Percentiles rank a stretch among this genome's conserved stretches.
Evolutionary conservation across 2,113 vertebrate genomes (phyloP).

Genomic region (Delphinus delphis): DNA sequence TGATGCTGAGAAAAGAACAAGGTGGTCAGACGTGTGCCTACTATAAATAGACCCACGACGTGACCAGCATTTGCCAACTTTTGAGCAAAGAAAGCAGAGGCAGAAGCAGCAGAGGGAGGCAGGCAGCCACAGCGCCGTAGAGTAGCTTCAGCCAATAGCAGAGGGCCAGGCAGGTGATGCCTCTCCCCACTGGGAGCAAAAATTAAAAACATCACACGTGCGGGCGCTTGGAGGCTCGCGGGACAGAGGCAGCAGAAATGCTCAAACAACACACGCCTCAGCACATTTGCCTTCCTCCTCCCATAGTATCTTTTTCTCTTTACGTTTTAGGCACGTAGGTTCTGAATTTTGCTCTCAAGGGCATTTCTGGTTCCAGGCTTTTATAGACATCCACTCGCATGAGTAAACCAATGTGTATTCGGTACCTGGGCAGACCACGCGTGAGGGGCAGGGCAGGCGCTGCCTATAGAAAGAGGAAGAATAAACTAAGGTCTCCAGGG

Average conservation of each 20-base stretch:
- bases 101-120: neutral
- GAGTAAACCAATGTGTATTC: neutral
- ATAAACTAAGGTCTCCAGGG: neutral
- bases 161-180: neutral
- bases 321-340: neutral
- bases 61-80: slow-evolving; percentile 82
- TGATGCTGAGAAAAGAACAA: slow-evolving; percentile 87
- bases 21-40: slow-evolving; percentile 78
- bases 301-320: neutral
- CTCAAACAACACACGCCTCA: neutral
- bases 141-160: neutral
- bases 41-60: slow-evolving; percentile 87
- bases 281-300: neutral
- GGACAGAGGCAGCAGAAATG: neutral
- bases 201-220: neutral
- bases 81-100: slow-evolving; percentile 67
- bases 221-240: neutral
- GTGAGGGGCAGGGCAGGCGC: neutral
- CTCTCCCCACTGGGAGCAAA: neutral
- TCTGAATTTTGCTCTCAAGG: neutral
- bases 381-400: neutral
- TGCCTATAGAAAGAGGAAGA: neutral
- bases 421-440: neutral
- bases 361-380: neutral
- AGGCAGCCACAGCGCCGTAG: accelerated